Evolutionary conservation across 2,888 invertebrate species (phyloP).

Genomic region (Tachina grossa): DNA sequence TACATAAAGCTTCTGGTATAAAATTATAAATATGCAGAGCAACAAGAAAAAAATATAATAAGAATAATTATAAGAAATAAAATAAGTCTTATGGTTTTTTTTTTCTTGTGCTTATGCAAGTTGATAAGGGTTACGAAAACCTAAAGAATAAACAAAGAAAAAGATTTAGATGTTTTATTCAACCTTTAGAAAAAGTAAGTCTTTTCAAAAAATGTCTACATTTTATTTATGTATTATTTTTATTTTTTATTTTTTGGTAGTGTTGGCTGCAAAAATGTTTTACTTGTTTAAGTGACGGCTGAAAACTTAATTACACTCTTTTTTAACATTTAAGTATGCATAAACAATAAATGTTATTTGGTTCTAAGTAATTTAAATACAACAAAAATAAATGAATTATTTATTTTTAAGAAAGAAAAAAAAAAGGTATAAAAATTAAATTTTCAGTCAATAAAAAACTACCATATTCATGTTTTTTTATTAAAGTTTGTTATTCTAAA

Average conservation of each 20-base stretch:
- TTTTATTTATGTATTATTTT: conserved; percentile 5
- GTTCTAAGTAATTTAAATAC: too few species aligned
- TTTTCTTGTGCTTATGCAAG: not conserved
- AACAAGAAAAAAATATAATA: too few species aligned
- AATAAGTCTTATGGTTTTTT: conserved; percentile 30
- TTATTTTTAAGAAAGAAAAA: too few species aligned
- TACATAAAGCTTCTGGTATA: not conserved
- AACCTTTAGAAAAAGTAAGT: not conserved
- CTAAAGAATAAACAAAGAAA: not conserved
- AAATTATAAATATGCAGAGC: conserved; percentile 16
- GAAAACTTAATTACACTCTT: conserved; percentile 46
- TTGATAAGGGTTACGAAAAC: conserved; percentile 46
- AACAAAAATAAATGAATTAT: too few species aligned
- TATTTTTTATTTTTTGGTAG: too few species aligned
- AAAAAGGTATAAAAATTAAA: too few species aligned
- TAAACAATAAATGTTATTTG: not conserved
- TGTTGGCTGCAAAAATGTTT: conserved; percentile 26
- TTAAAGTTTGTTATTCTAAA: too few species aligned
- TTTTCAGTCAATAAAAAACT: too few species aligned
- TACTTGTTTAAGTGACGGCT: conserved; percentile 48
- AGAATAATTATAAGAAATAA: conserved; percentile 31
- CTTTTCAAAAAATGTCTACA: not conserved
- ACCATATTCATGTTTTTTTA: too few species aligned
- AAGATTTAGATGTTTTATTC: not conserved
- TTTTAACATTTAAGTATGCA: not conserved